A percentile compares a stretch with the other conserved stretches of the same genome.
These are phyloP conservation scores for Nymphalis urticae DNA, from an alignment of 2,888 invertebrate genomes.

Conservation along the genomic window DNA sequence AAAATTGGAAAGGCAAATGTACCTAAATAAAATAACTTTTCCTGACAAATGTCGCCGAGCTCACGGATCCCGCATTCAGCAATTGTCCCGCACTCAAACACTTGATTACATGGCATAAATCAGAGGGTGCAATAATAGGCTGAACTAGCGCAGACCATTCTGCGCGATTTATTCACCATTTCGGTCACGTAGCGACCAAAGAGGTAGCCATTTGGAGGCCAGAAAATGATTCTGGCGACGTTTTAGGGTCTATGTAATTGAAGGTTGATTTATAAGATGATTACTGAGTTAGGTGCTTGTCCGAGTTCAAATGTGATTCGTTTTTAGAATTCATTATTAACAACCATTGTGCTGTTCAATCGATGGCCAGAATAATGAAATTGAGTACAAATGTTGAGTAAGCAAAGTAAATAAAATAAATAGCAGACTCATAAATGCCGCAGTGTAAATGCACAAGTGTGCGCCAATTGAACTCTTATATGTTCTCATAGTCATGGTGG, in stretches of 20 bases:
- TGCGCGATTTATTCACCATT: constrained; percentile 70
- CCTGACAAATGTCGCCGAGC: constrained; percentile 8
- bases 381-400: no score
- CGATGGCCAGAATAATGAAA: no score
- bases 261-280: constrained; percentile 39
- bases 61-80: constrained; percentile 14
- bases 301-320: background rate
- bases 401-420: no score
- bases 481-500: no score
- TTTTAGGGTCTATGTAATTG: constrained; percentile 66
- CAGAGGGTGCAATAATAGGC: constrained; percentile 59
- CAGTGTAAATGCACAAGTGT: no score
- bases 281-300: constrained; percentile 6
- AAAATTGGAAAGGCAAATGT: background rate
- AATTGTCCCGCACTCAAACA: constrained; percentile 35
- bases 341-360: no score
- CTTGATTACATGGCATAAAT: constrained; percentile 49
- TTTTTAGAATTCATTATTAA: background rate
- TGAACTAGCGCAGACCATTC: constrained; percentile 53
- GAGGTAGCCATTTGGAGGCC: constrained; percentile 63
- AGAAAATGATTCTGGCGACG: constrained; percentile 63
- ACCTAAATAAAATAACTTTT: constrained; percentile 18
- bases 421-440: no score
- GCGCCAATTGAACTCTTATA: no score
- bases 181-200: constrained; percentile 69